Percentiles rank a stretch among this genome's conserved stretches.
Conservation (phyloP, 2,888 invertebrate species). For the Cinara cedri region DNA sequence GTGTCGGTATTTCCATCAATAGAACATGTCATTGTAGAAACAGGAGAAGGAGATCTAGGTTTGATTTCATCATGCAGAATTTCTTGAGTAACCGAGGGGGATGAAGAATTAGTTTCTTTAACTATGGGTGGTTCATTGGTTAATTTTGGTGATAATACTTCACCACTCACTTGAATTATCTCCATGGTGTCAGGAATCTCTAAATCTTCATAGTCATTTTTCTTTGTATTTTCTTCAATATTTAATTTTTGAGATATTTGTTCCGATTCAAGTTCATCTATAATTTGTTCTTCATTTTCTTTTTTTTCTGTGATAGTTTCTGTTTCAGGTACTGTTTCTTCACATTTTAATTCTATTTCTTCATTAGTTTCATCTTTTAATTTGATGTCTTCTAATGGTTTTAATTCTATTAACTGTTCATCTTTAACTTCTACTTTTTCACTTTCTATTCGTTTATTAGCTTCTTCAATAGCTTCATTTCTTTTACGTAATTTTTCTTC, state of each 20-base stretch:
- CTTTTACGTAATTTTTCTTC: constrained; percentile 62
- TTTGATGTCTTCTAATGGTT: constrained; percentile 55
- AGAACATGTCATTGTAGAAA: constrained; percentile 66
- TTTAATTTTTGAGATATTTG: background rate
- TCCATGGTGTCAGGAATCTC: constrained; percentile 47
- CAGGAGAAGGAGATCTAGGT: constrained; percentile 44
- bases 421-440: constrained; percentile 58
- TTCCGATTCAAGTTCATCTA: constrained; percentile 31
- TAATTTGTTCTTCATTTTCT: constrained; percentile 59
- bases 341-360: constrained; percentile 59
- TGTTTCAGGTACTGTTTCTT: constrained; percentile 66
- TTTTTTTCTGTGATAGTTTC: constrained; percentile 57
- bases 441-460: constrained; percentile 56
- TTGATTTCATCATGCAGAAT: constrained; percentile 32
- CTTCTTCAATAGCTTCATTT: constrained; percentile 65
- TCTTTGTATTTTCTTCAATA: constrained; percentile 10
- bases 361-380: constrained; percentile 59
- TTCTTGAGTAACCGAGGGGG: constrained; percentile 8
- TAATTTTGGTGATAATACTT: constrained; percentile 12
- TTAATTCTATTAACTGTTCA: constrained; percentile 60
- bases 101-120: background rate
- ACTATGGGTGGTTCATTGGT: constrained; percentile 21
- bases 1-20: constrained; percentile 80
- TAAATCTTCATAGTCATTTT: constrained; percentile 29
- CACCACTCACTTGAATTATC: constrained; percentile 50